Evolutionary conservation across 2,797 vertebrate genomes (phyloP).

Genomic region (Fratercula arctica): DNA sequence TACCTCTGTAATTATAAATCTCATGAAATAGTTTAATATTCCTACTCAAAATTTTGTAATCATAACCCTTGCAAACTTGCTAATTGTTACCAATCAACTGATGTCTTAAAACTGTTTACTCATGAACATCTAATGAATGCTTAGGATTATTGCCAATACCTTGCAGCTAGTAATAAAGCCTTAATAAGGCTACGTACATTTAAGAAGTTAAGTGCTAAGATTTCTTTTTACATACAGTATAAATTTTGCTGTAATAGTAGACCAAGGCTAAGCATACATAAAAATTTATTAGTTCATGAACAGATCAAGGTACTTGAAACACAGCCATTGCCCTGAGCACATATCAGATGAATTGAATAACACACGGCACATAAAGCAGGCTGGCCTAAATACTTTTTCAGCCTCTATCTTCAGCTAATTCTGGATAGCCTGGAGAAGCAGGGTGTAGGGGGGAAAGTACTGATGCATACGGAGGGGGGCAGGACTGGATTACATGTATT

Average conservation of each 20-base stretch:
- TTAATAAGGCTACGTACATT: not conserved
- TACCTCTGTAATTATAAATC: not conserved
- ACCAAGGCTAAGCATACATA: not conserved
- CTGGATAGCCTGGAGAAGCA: not conserved
- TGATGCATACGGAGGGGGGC: not conserved
- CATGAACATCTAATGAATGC: not conserved
- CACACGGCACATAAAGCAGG: not conserved
- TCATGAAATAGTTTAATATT: not conserved
- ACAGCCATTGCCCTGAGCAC: not conserved
- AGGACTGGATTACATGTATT: not conserved
- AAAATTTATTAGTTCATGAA: not conserved
- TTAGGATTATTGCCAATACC: not conserved
- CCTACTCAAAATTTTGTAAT: not conserved
- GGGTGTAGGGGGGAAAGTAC: not conserved
- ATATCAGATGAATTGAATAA: not conserved
- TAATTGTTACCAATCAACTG: not conserved
- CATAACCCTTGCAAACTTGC: not conserved
- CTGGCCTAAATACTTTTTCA: not conserved
- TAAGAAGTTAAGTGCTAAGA: not conserved
- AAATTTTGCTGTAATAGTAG: not conserved
- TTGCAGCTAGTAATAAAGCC: constrained; percentile 10
- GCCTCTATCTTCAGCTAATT: not conserved
- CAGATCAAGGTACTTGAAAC: not conserved
- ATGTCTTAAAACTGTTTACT: not conserved
- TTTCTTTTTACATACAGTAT: not conserved